Percentiles rank a stretch among this genome's conserved stretches.
Evolutionary conservation across 2,797 vertebrate species (phyloP).

Genomic region (Lophotriccus pileatus): DNA sequence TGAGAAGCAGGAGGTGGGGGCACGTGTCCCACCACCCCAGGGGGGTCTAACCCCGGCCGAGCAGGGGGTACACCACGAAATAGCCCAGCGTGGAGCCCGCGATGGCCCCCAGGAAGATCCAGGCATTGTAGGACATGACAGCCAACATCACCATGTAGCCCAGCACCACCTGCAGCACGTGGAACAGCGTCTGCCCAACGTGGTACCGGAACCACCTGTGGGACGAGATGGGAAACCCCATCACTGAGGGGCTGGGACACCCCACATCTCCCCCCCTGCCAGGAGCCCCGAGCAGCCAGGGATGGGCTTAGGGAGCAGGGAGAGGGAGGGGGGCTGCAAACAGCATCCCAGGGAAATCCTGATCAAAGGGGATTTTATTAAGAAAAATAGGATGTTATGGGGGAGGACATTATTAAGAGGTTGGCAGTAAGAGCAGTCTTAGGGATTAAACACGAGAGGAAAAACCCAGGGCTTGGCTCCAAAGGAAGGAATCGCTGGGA

Average conservation of each 20-base stretch:
- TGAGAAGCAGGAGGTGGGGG: not conserved
- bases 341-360: not conserved
- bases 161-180: slow-evolving; percentile 87
- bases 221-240: not conserved
- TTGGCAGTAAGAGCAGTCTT: not conserved
- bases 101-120: slow-evolving; percentile 91
- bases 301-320: not conserved
- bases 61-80: slow-evolving; percentile 85
- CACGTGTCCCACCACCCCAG: accelerated
- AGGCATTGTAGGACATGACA: slow-evolving; percentile 95
- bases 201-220: slow-evolving; percentile 83
- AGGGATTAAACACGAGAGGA: not conserved
- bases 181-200: slow-evolving; percentile 79
- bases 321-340: not conserved
- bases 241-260: not conserved
- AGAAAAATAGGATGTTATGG: not conserved
- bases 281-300: accelerated
- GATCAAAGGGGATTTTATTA: not conserved
- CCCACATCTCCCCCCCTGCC: accelerated
- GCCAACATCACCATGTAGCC: slow-evolving; percentile 95
- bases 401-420: not conserved
- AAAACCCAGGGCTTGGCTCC: not conserved
- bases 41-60: slow-evolving; percentile 60
- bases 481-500: accelerated
- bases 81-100: slow-evolving; percentile 85